Evolutionary conservation across 1,140 invertebrate genomes (phyloP).

Genomic region (Zaprionus inermis): DNA sequence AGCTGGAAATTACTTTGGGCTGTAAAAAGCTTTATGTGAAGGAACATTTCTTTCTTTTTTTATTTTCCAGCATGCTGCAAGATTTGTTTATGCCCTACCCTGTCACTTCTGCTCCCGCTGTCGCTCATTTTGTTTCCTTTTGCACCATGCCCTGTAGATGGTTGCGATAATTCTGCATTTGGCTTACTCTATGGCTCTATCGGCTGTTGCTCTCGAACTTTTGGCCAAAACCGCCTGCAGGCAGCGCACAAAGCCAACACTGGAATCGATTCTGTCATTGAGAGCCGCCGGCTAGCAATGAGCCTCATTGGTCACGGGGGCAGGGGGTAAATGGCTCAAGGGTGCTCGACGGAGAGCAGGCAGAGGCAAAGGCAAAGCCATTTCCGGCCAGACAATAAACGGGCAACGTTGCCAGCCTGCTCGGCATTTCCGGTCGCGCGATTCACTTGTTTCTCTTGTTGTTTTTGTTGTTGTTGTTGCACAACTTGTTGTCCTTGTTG

Average conservation of each 20-base stretch:
- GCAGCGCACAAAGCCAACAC: conserved; percentile 43
- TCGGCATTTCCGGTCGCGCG: conserved; percentile 60
- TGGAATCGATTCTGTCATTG: conserved; percentile 62
- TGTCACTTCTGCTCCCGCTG: background rate
- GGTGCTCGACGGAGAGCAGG: background rate
- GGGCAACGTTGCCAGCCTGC: conserved; percentile 54
- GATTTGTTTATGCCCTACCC: conserved; percentile 27
- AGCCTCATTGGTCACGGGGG: conserved; percentile 38
- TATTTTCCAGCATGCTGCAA: conserved; percentile 20
- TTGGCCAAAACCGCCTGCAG: conserved; percentile 27
- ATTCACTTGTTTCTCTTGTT: conserved; percentile 26
- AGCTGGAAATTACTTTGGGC: conserved; percentile 36
- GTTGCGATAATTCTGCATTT: conserved; percentile 52
- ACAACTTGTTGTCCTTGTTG: conserved; percentile 7
- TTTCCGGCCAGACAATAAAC: conserved; percentile 80
- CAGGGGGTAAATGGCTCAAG: background rate
- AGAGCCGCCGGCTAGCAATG: conserved; percentile 40
- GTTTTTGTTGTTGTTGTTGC: conserved; percentile 13
- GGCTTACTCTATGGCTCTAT: conserved; percentile 9
- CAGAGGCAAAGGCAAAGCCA: conserved; percentile 67
- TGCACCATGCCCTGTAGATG: conserved; percentile 28
- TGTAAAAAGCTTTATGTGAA: conserved; percentile 25
- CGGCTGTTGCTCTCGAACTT: conserved; percentile 31
- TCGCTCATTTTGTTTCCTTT: background rate
- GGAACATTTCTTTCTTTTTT: background rate